A percentile compares a stretch with the other conserved stretches of the same genome.
Evolutionary conservation across 2,797 vertebrate genomes (phyloP).

Genomic region (Epinephelus coioides): DNA sequence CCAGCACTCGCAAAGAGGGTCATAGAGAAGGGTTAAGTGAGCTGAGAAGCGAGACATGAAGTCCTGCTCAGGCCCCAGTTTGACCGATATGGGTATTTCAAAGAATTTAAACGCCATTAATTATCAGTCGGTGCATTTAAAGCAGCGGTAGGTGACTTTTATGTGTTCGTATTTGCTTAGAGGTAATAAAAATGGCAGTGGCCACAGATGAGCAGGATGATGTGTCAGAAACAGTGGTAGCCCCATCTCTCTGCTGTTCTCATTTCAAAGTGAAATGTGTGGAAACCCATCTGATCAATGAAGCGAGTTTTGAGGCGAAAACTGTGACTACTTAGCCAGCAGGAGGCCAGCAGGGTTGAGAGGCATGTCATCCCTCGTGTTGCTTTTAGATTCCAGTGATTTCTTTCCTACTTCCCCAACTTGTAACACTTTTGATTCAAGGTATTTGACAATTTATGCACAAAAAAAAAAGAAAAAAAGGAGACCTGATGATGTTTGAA

Average conservation of each 20-base stretch:
- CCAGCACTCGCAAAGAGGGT: slow-evolving; percentile 42
- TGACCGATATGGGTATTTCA: slow-evolving; percentile 9
- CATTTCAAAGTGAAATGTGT: slow-evolving; percentile 70
- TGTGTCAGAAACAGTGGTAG: slow-evolving; percentile 41
- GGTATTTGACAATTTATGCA: not conserved
- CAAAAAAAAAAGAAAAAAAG: not conserved
- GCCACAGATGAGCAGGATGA: slow-evolving; percentile 47
- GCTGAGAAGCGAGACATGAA: slow-evolving; percentile 31
- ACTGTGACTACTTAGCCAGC: slow-evolving; percentile 66
- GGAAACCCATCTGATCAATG: slow-evolving; percentile 74
- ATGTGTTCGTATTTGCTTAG: slow-evolving; percentile 32
- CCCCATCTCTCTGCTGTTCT: slow-evolving; percentile 36
- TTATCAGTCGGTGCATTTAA: slow-evolving; percentile 27
- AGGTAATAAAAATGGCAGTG: slow-evolving; percentile 26
- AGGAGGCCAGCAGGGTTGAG: slow-evolving; percentile 43
- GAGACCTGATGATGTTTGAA: not conserved
- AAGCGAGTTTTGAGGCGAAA: slow-evolving; percentile 57
- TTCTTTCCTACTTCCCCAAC: not conserved
- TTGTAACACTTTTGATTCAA: slow-evolving; percentile 1
- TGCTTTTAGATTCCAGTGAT: slow-evolving; percentile 33
- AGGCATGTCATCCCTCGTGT: slow-evolving; percentile 18
- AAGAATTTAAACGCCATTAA: slow-evolving; percentile 16
- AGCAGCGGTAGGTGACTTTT: slow-evolving; percentile 3
- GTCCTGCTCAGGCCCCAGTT: slow-evolving; percentile 20
- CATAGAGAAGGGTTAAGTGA: slow-evolving; percentile 65